Percentiles rank a stretch among this genome's conserved stretches.
Conservation (phyloP, 2,797 vertebrate genomes). For the Centropyge bicolor region DNA sequence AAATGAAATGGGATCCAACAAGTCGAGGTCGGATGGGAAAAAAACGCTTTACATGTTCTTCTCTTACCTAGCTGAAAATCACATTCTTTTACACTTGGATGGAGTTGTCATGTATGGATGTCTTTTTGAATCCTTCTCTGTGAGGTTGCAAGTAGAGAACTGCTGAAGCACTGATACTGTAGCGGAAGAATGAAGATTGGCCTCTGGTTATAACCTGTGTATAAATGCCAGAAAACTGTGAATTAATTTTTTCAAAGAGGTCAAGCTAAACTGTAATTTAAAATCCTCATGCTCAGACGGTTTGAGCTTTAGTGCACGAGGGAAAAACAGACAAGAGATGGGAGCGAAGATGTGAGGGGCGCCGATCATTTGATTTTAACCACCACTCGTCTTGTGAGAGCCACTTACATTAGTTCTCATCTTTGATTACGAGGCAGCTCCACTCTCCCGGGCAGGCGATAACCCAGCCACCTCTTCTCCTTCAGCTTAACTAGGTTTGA, state of each 20-base stretch:
- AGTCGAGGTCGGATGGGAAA: neutral
- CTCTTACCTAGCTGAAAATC: constrained; percentile 13
- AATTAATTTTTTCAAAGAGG: constrained; percentile 7
- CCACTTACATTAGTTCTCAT: constrained; percentile 47
- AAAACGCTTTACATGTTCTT: neutral
- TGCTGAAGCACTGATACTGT: neutral
- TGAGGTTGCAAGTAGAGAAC: neutral
- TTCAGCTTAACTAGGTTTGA: constrained; percentile 13
- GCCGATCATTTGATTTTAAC: constrained; percentile 39
- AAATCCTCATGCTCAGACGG: constrained; percentile 7
- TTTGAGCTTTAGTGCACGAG: constrained; percentile 20
- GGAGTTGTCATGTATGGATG: neutral
- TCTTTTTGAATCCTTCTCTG: constrained; percentile 31
- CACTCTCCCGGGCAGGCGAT: constrained; percentile 16
- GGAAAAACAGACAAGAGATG: constrained; percentile 9
- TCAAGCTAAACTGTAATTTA: constrained; percentile 24
- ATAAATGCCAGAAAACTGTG: constrained; percentile 14
- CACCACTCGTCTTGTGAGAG: constrained; percentile 24
- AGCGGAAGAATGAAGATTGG: neutral
- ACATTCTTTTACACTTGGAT: constrained; percentile 4
- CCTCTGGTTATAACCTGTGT: constrained; percentile 8
- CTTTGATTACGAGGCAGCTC: constrained; percentile 36
- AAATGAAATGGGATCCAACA: constrained; percentile 19
- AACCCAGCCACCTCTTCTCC: neutral
- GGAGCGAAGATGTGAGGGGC: constrained; percentile 11